These are phyloP conservation scores for Tipula confusa DNA, from an alignment of 2,888 invertebrate species.

Conservation along the genomic window DNA sequence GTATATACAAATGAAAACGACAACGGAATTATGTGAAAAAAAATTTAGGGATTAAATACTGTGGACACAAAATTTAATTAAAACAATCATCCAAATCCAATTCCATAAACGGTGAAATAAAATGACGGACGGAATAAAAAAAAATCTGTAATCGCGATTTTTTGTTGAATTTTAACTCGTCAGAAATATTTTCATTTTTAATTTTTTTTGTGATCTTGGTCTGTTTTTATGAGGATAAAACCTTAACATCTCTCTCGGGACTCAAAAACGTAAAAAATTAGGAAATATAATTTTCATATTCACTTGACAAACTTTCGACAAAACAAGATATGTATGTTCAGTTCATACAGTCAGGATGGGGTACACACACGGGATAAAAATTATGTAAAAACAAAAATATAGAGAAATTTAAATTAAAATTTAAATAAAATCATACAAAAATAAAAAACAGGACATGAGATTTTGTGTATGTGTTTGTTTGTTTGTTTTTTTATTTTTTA, in stretches of 20 bases:
- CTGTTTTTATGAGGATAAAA: neutral
- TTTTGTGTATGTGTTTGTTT: neutral
- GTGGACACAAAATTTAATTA: neutral
- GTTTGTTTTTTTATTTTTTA: neutral
- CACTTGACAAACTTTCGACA: neutral
- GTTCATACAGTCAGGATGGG: neutral
- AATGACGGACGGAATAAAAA: too few species aligned
- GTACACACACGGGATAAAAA: constrained; percentile 1
- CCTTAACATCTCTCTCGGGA: neutral
- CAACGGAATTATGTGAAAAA: neutral
- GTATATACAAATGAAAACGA: neutral
- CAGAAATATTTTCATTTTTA: too few species aligned
- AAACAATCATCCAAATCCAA: neutral
- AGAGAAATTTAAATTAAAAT: neutral
- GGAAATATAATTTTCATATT: too few species aligned
- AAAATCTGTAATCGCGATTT: neutral
- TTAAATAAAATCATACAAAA: neutral
- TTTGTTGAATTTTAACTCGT: neutral
- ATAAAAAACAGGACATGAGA: neutral
- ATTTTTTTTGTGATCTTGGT: neutral
- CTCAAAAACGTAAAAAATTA: neutral
- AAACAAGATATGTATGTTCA: neutral
- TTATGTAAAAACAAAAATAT: neutral
- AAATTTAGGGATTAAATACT: neutral
- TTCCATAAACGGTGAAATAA: neutral